phyloP scores from a whole-genome alignment of 1,140 invertebrate species.

The Cydia splendana region DNA sequence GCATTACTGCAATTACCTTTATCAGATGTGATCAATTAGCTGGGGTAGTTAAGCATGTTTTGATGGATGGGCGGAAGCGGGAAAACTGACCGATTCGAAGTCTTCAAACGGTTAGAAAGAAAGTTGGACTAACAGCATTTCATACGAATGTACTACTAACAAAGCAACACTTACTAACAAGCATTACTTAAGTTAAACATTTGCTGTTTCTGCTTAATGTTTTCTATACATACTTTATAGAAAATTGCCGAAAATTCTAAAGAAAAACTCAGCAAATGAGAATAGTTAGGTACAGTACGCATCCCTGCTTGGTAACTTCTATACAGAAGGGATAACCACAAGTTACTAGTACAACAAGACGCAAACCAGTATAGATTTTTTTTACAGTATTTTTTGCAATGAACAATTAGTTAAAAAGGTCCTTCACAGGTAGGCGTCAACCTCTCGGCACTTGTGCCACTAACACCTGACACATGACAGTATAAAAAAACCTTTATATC shows the following conservation, averaged over 20 bases:
- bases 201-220: not conserved
- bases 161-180: not conserved
- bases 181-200: not conserved
- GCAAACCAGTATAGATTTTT: too few species aligned
- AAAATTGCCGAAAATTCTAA: too few species aligned
- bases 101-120: not conserved
- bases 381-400: too few species aligned
- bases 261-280: too few species aligned
- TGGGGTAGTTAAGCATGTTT: not conserved
- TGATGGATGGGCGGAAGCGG: slow-evolving; percentile 8
- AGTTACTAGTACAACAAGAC: too few species aligned
- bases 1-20: not conserved
- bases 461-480: slow-evolving; percentile 35
- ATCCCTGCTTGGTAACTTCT: too few species aligned
- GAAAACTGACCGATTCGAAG: not conserved
- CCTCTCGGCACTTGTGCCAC: slow-evolving; percentile 29
- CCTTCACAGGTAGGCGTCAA: not conserved
- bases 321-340: too few species aligned
- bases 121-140: not conserved
- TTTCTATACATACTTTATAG: not conserved
- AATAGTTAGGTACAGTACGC: too few species aligned
- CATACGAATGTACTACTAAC: too few species aligned
- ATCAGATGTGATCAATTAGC: not conserved
- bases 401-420: not conserved
- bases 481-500: slow-evolving; percentile 37